phyloP scores from a whole-genome alignment of 2,113 vertebrate genomes.

The Lophochroa leadbeateri region DNA sequence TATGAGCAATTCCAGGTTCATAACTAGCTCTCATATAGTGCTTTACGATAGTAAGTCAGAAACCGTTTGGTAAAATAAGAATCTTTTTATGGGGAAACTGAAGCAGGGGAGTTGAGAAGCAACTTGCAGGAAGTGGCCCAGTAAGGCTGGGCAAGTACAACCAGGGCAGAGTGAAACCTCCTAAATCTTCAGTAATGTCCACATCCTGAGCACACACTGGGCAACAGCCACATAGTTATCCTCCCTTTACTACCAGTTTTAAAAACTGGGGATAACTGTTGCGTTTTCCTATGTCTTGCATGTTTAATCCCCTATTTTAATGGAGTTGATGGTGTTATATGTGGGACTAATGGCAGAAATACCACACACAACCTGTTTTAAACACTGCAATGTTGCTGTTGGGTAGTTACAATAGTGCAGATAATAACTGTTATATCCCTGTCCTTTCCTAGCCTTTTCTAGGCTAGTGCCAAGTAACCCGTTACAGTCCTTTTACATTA shows the following conservation, averaged over 20 bases:
- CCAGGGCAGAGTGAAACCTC: neutral
- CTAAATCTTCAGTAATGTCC: neutral
- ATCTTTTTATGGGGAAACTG: neutral
- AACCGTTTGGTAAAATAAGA: neutral
- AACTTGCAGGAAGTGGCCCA: neutral
- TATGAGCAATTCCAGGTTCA: neutral
- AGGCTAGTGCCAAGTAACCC: neutral
- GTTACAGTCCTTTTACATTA: neutral
- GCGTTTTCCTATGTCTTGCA: neutral
- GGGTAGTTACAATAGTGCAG: fast-evolving
- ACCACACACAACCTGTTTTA: fast-evolving
- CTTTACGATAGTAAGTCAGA: neutral
- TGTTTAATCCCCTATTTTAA: neutral
- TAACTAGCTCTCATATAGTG: neutral
- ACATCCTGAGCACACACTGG: neutral
- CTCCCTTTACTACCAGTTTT: neutral
- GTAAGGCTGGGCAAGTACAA: neutral
- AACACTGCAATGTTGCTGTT: neutral
- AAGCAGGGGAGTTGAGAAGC: neutral
- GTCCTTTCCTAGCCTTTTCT: neutral
- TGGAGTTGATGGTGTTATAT: neutral
- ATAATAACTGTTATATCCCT: neutral
- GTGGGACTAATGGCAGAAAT: neutral
- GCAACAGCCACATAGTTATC: neutral
- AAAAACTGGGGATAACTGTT: neutral